Percentiles rank a stretch among this genome's conserved stretches.
These are phyloP conservation scores for Coregonus suidteri DNA, from an alignment of 2,797 vertebrate genomes.

Conservation along the genomic window DNA sequence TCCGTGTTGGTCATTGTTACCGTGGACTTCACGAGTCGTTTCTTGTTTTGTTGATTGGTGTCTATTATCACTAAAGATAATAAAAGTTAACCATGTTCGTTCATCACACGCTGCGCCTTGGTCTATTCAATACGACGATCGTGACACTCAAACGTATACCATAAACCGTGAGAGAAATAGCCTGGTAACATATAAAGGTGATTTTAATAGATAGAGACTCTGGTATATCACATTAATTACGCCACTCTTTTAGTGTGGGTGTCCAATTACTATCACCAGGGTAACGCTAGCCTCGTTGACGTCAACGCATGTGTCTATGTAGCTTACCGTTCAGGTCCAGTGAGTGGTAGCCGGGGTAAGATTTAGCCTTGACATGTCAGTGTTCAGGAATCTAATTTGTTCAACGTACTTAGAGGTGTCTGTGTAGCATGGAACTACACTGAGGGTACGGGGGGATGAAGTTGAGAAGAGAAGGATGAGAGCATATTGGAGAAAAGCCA, in stretches of 20 bases:
- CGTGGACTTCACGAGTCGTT: too few relatives aligned
- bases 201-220: conserved; percentile 45
- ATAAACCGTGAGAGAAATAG: conserved; percentile 29
- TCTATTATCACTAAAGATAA: too few relatives aligned
- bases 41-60: too few relatives aligned
- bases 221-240: conserved; percentile 50
- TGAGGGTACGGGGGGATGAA: conserved; percentile 9
- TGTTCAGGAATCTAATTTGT: neutral
- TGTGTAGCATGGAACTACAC: conserved; percentile 48
- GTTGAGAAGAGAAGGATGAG: conserved; percentile 51
- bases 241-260: conserved; percentile 33
- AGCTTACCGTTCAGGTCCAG: neutral
- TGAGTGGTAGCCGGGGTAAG: neutral
- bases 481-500: conserved; percentile 24
- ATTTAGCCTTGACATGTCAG: neutral
- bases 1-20: too few relatives aligned
- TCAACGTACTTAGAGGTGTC: conserved; percentile 18
- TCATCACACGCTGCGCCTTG: too few relatives aligned
- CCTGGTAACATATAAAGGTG: conserved; percentile 31
- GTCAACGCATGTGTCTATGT: conserved; percentile 35
- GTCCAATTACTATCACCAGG: conserved; percentile 60
- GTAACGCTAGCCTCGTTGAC: conserved; percentile 61
- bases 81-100: too few relatives aligned
- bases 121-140: too few relatives aligned
- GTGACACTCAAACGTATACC: conserved; percentile 8